Percentiles rank a stretch among this genome's conserved stretches.
phyloP scores from a whole-genome alignment of 2,113 vertebrate species.

The Mixornis gularis region DNA sequence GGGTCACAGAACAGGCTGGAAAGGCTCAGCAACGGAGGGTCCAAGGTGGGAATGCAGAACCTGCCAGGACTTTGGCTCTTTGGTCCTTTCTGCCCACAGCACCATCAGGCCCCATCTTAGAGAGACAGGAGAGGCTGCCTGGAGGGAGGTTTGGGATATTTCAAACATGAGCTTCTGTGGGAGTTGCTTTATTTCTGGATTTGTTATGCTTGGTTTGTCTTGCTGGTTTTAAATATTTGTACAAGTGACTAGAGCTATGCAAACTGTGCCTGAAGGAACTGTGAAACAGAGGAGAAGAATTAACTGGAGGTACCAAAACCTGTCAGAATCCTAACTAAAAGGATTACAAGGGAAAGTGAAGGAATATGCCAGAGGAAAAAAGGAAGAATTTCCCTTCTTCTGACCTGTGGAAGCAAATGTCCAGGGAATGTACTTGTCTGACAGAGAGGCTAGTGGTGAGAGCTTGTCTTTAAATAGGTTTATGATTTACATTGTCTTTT shows the following conservation, averaged over 20 bases:
- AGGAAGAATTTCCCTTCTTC: background rate
- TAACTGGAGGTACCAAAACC: background rate
- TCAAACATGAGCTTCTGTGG: slow-evolving; percentile 45
- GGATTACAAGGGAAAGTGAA: background rate
- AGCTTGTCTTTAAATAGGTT: background rate
- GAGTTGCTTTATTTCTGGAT: slow-evolving; percentile 48
- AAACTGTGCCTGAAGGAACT: slow-evolving; percentile 26
- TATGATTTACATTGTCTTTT: background rate
- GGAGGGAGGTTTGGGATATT: background rate
- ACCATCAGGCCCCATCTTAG: background rate
- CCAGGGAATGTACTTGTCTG: background rate
- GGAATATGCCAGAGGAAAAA: background rate
- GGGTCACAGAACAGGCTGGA: background rate
- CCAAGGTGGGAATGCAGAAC: background rate
- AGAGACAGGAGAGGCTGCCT: background rate
- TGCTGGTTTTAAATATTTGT: slow-evolving; percentile 57
- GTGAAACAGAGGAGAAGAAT: background rate
- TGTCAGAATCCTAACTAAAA: background rate
- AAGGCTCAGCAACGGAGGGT: background rate
- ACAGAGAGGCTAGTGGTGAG: background rate
- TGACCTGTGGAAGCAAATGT: background rate
- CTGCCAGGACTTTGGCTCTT: background rate
- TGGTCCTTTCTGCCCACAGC: background rate
- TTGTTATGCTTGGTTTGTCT: slow-evolving; percentile 59
- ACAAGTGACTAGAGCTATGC: slow-evolving; percentile 38